Percentiles rank a stretch among this genome's conserved stretches.
These are phyloP conservation scores for Ips typographus DNA, from an alignment of 1,140 invertebrate genomes.

Conservation along the genomic window DNA sequence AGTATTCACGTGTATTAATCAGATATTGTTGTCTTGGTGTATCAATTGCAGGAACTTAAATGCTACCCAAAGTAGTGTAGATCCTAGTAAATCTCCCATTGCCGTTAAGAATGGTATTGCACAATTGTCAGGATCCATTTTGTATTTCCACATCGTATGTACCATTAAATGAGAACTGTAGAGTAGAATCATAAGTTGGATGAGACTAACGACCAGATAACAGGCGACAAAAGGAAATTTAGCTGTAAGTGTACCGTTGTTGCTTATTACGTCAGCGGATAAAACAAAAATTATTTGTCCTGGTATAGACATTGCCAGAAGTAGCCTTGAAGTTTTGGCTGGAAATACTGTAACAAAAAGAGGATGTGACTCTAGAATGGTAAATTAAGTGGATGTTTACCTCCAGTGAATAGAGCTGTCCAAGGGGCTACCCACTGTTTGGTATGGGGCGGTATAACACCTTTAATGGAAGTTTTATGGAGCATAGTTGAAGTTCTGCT, in stretches of 20 bases:
- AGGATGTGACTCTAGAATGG: slow-evolving; percentile 16
- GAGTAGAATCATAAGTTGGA: slow-evolving; percentile 74
- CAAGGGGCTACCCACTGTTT: slow-evolving; percentile 76
- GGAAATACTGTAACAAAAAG: slow-evolving; percentile 62
- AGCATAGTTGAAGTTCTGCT: slow-evolving; percentile 91
- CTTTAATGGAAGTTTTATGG: slow-evolving; percentile 77
- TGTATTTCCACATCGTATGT: slow-evolving; percentile 86
- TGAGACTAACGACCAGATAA: slow-evolving; percentile 63
- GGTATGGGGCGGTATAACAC: slow-evolving; percentile 72
- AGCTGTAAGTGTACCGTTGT: slow-evolving; percentile 59
- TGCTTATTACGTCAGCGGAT: slow-evolving; percentile 72
- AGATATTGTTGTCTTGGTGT: slow-evolving; percentile 33
- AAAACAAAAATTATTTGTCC: slow-evolving; percentile 91
- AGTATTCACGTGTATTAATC: too few relatives aligned
- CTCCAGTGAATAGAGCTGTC: slow-evolving; percentile 78
- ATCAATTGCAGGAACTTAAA: slow-evolving; percentile 77
- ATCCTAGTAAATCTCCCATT: slow-evolving; percentile 89
- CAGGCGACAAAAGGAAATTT: slow-evolving; percentile 63
- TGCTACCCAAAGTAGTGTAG: slow-evolving; percentile 79
- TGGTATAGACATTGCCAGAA: slow-evolving; percentile 84
- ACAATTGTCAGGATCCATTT: slow-evolving; percentile 95
- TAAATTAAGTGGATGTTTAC: slow-evolving; percentile 56
- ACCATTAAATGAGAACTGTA: slow-evolving; percentile 87
- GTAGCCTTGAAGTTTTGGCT: slow-evolving; percentile 80
- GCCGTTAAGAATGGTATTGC: slow-evolving; percentile 95